Evolutionary conservation across 2,113 vertebrate species (phyloP).

Genomic region (Bubo scandiacus): DNA sequence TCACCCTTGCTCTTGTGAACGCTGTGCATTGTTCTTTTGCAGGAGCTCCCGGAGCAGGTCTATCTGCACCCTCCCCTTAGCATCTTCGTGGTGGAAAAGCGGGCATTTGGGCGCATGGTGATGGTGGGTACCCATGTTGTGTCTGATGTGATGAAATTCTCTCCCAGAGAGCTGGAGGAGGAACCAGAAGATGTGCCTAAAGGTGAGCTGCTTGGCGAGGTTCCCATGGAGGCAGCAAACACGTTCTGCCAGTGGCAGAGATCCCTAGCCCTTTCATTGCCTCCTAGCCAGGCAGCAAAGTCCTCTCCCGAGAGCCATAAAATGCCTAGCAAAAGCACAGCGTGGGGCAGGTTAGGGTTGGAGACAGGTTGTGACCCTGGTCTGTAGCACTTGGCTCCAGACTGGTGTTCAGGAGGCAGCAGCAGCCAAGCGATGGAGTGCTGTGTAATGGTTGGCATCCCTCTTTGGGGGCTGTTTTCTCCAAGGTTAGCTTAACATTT

Average conservation of each 20-base stretch:
- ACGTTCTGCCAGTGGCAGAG: neutral
- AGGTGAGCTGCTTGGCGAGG: slow-evolving; percentile 48
- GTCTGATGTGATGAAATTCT: slow-evolving; percentile 84
- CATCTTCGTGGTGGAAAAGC: slow-evolving; percentile 87
- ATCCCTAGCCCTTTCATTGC: neutral
- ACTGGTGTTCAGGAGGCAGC: neutral
- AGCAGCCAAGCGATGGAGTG: neutral
- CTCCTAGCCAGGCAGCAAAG: neutral
- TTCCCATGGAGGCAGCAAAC: neutral
- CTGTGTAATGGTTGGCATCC: neutral
- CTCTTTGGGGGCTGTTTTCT: neutral
- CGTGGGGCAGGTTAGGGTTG: neutral
- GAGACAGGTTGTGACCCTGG: neutral
- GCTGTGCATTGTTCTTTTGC: neutral
- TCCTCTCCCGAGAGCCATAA: neutral
- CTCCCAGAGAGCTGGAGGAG: slow-evolving; percentile 71
- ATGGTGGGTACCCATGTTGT: slow-evolving; percentile 88
- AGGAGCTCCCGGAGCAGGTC: slow-evolving; percentile 90
- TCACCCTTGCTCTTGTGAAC: neutral
- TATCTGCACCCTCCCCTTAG: slow-evolving; percentile 94
- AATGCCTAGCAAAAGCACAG: neutral
- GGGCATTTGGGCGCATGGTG: slow-evolving; percentile 84
- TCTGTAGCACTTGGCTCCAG: neutral
- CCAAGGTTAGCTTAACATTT: neutral
- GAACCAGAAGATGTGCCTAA: slow-evolving; percentile 57